A percentile compares a stretch with the other conserved stretches of the same genome.
Evolutionary conservation across 1,140 invertebrate genomes (phyloP).

Genomic region (Nylanderia fulva): DNA sequence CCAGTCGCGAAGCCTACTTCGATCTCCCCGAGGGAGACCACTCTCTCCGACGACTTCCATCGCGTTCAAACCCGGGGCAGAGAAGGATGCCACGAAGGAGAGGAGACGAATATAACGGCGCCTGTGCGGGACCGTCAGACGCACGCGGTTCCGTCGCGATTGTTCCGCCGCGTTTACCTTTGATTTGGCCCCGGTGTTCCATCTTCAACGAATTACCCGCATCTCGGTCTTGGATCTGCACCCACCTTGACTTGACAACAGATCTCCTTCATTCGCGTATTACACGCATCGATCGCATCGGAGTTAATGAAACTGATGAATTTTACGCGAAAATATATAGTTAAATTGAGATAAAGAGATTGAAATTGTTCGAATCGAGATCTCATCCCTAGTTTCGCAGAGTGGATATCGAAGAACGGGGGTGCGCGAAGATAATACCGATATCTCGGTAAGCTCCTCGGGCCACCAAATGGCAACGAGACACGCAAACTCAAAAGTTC

Average conservation of each 20-base stretch:
- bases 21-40: conserved; percentile 67
- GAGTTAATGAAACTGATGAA: conserved; percentile 19
- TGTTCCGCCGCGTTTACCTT: conserved; percentile 63
- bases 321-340: not conserved
- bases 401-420: not conserved
- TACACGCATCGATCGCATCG: not conserved
- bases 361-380: not conserved
- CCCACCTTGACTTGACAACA: conserved; percentile 20
- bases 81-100: no score
- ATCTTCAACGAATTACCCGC: conserved; percentile 43
- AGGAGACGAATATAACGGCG: conserved; percentile 63
- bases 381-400: conserved; percentile 5
- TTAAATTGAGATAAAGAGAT: not conserved
- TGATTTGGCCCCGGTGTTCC: conserved; percentile 52
- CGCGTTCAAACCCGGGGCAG: conserved; percentile 43
- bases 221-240: conserved; percentile 31
- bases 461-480: conserved; percentile 4
- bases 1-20: conserved; percentile 75
- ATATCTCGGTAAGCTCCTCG: not conserved
- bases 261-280: conserved; percentile 6
- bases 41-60: conserved; percentile 46
- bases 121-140: conserved; percentile 78
- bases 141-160: conserved; percentile 65
- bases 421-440: not conserved
- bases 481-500: conserved; percentile 49